These are phyloP conservation scores for Caenorhabditis inopinata DNA, from an alignment of 1,140 invertebrate species.

Conservation along the genomic window DNA sequence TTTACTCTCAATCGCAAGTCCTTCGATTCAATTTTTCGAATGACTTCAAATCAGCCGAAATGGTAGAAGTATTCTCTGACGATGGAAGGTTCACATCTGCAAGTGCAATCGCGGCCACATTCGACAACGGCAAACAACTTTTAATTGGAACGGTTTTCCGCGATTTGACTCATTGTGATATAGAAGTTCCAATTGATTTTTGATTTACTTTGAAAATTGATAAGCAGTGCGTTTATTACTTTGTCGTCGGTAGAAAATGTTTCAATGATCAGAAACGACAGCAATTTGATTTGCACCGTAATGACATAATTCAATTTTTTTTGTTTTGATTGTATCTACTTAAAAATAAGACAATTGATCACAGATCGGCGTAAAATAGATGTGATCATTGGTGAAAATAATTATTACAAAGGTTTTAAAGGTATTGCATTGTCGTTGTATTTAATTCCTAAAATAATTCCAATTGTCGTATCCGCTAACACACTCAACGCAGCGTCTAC, in stretches of 20 bases:
- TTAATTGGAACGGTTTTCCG: conserved; percentile 14
- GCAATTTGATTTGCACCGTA: no score
- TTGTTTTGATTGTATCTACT: no score
- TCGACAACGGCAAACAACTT: conserved; percentile 15
- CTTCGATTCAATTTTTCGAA: conserved; percentile 2
- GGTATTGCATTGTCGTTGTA: no score
- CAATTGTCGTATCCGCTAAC: no score
- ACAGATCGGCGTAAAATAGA: no score
- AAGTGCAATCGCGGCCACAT: not conserved
- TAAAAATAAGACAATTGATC: no score
- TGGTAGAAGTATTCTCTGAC: conserved; percentile 19
- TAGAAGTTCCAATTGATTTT: conserved; percentile 7
- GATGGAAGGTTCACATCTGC: conserved; percentile 15
- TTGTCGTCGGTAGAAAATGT: not conserved
- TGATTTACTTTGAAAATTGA: not conserved
- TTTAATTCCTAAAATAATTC: no score
- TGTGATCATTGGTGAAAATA: no score
- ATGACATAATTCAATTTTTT: no score
- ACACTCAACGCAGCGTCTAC: no score
- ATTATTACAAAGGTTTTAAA: no score
- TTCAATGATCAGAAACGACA: no score
- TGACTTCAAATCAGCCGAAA: not conserved
- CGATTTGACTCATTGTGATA: conserved; percentile 23
- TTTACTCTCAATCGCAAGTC: not conserved
- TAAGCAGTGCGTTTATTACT: not conserved